A percentile compares a stretch with the other conserved stretches of the same genome.
phyloP scores from a whole-genome alignment of 1,140 invertebrate genomes.

The Portunus trituberculatus region DNA sequence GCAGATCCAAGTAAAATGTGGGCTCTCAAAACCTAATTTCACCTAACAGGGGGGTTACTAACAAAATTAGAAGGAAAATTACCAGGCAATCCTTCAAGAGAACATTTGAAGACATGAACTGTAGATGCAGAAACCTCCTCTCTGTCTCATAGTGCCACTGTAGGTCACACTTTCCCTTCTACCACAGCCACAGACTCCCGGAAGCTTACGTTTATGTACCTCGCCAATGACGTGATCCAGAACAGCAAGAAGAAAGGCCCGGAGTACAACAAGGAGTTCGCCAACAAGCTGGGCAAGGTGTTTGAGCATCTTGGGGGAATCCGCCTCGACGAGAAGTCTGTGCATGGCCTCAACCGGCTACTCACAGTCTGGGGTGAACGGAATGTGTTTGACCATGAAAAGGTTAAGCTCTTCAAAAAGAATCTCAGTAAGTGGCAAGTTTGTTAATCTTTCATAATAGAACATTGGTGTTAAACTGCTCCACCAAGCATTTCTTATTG shows the following conservation, averaged over 20 bases:
- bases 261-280: constrained; percentile 95
- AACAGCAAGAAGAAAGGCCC: constrained; percentile 98
- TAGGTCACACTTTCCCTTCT: constrained; percentile 72
- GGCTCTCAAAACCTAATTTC: too few relatives aligned
- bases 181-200: constrained; percentile 90
- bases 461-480: too few relatives aligned
- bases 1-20: too few relatives aligned
- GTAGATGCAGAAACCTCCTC: too few relatives aligned
- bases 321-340: constrained; percentile 87
- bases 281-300: constrained; percentile 87
- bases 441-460: neutral
- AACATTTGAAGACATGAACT: too few relatives aligned
- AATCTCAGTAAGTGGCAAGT: constrained; percentile 62
- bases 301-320: constrained; percentile 89
- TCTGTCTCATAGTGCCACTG: too few relatives aligned
- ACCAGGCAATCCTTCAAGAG: too few relatives aligned
- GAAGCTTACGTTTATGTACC: constrained; percentile 96
- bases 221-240: constrained; percentile 99
- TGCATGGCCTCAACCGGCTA: constrained; percentile 88
- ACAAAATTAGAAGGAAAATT: too few relatives aligned
- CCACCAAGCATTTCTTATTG: too few relatives aligned
- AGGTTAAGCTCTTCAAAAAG: constrained; percentile 72
- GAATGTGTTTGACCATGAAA: constrained; percentile 87
- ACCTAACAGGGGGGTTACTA: too few relatives aligned
- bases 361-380: constrained; percentile 95